Base-by-base conservation (phyloP, 2,888 invertebrate genomes). In the Cenopis cana region DNA sequence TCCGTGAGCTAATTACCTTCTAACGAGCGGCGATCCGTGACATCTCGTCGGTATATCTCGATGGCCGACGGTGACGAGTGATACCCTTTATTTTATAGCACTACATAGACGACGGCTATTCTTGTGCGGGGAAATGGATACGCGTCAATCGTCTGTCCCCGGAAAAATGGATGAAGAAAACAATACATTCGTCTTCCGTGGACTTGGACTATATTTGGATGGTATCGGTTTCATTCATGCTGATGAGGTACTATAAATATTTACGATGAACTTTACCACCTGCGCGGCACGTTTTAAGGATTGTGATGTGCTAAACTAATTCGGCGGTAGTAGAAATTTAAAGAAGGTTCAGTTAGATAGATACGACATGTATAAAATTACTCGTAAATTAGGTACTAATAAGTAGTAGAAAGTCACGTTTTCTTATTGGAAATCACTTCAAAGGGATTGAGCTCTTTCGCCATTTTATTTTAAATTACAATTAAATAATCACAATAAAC, bases 81-180 rank as follows among this genome's bases (percentile, higher is more conserved):
- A 93, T 87, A 83, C 84, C 89, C 85, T 93, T 93, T 92, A 93
- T 92, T 91, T 91, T 90, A 92, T 92, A 89, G 86, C 78, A 80
- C 78, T 81, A 68, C 78, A 78, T 77, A 79, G 81, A 82, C 79
- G 83, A 82, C 68, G 78, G 81, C 86, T 91, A 91, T 91, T 92
- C 87, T 89, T 76, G 85, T 77, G 82, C 81, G 82, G 86, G 91
- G 93, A 93, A 93, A 93, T 92, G 91, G 87, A 93, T 89, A 93
- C 89, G 88, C 86, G 89, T 90, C 91, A 90, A 91, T 90, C 89
- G 90, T 85, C 85, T 78, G 75, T 76, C 80, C 74, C 71, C 81
- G 81, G 82, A 85, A 85, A 88, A 88, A 81, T 79, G 78, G 77
- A 82, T 86, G 85, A 83, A 81, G 82, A 84, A 84, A 88, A 89